Evolutionary conservation across 2,888 invertebrate species (phyloP).

Genomic region (Tricholauxania praeusta): DNA sequence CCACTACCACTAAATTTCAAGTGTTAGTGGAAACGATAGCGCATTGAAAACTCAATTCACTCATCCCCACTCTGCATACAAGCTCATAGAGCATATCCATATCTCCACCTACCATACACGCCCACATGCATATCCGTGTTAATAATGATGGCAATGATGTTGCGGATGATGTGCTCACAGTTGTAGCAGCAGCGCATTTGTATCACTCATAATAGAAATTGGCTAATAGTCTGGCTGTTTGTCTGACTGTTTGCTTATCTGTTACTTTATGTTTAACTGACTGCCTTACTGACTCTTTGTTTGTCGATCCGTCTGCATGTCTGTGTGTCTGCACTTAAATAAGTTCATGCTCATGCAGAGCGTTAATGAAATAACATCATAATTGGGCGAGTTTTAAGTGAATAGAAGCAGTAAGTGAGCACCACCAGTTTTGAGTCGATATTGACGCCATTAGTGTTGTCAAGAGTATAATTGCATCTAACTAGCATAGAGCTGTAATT

Average conservation of each 20-base stretch:
- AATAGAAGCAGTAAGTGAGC: no score
- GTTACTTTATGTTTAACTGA: no score
- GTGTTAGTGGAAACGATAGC: no score
- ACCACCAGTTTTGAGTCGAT: no score
- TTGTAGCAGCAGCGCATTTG: not conserved
- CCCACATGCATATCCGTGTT: not conserved
- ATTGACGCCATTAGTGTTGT: no score
- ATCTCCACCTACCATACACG: not conserved
- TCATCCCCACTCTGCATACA: no score
- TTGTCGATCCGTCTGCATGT: not conserved
- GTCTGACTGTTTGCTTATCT: no score
- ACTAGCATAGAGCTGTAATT: no score
- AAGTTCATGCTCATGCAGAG: not conserved
- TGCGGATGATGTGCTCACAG: not conserved
- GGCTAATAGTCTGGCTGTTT: not conserved
- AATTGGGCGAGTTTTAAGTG: constrained; percentile 1
- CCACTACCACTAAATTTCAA: no score
- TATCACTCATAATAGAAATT: not conserved
- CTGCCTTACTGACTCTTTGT: not conserved
- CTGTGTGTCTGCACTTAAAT: not conserved
- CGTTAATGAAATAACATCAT: constrained; percentile 15
- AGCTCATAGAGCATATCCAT: not conserved
- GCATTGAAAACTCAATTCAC: no score
- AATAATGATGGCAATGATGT: no score
- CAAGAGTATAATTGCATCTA: no score